phyloP scores from a whole-genome alignment of 1,140 invertebrate species.

The Heliconius eleuchia region DNA sequence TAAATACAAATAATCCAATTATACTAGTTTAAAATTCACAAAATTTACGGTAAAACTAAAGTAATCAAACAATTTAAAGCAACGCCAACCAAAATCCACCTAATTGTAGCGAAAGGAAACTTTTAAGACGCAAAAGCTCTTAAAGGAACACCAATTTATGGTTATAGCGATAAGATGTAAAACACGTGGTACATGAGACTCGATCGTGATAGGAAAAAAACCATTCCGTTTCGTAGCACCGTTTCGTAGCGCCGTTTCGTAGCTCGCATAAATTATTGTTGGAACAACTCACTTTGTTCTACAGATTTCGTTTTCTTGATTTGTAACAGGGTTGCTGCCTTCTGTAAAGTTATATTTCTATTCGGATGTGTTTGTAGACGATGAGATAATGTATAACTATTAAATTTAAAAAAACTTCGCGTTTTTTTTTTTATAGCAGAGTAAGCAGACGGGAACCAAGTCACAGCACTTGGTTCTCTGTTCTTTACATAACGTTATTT shows the following conservation, averaged over 20 bases:
- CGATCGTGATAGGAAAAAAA: slow-evolving; percentile 48
- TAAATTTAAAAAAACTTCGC: too few species aligned
- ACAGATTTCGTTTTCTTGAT: slow-evolving; percentile 14
- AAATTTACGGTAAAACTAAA: neutral
- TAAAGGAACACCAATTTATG: slow-evolving; percentile 51
- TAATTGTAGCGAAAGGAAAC: slow-evolving; percentile 9
- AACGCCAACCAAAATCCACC: neutral
- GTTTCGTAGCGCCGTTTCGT: slow-evolving; percentile 28
- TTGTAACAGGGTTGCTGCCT: slow-evolving; percentile 6
- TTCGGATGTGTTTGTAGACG: too few species aligned
- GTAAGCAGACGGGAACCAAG: too few species aligned
- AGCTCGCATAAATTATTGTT: slow-evolving; percentile 45
- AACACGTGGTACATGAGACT: slow-evolving; percentile 46
- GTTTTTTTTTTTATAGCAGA: too few species aligned
- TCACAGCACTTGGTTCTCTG: too few species aligned
- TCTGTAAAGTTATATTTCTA: neutral
- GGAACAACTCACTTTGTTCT: slow-evolving; percentile 27
- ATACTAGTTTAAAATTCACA: neutral
- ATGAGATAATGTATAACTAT: too few species aligned
- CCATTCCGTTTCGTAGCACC: slow-evolving; percentile 37
- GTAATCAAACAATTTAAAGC: neutral
- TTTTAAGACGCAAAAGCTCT: slow-evolving; percentile 8
- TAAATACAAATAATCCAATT: neutral
- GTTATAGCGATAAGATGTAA: slow-evolving; percentile 57
- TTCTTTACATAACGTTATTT: too few species aligned